These are phyloP conservation scores for Antigone vipio DNA, from an alignment of 2,113 vertebrate genomes.

Conservation along the genomic window DNA sequence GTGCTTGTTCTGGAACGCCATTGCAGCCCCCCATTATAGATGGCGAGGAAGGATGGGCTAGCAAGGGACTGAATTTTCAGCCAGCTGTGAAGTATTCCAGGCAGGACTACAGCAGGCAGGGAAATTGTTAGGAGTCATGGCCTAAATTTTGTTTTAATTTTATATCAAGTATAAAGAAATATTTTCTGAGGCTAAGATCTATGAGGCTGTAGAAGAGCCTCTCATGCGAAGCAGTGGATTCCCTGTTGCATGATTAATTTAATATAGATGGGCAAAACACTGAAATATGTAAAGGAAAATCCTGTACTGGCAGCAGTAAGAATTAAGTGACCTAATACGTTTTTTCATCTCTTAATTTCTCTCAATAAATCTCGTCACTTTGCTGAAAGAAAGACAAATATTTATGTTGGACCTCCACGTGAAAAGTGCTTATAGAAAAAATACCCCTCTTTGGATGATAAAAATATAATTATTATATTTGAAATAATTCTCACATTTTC, in stretches of 20 bases:
- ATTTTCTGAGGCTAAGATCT: not conserved
- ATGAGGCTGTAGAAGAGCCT: not conserved
- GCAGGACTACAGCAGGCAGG: not conserved
- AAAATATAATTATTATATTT: constrained; percentile 36
- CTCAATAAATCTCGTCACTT: not conserved
- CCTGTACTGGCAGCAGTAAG: not conserved
- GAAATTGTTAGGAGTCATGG: not conserved
- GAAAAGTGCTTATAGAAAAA: constrained; percentile 49
- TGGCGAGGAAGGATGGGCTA: not conserved
- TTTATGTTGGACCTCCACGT: constrained; percentile 14
- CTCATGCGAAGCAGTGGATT: not conserved
- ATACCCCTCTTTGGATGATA: not conserved
- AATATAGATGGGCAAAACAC: not conserved
- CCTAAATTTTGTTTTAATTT: constrained; percentile 2
- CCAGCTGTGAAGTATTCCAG: not conserved
- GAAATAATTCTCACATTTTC: constrained; percentile 37
- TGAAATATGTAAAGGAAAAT: constrained; percentile 25
- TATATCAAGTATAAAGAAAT: not conserved
- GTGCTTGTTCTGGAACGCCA: not conserved
- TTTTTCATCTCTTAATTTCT: constrained; percentile 29
- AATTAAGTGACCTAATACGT: constrained; percentile 11
- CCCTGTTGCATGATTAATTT: not conserved
- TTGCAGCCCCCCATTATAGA: not conserved
- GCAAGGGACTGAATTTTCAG: not conserved
- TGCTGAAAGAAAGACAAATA: constrained; percentile 31